Evolutionary conservation across 2,888 invertebrate genomes (phyloP).

Genomic region (Epirrhoe tristata): DNA sequence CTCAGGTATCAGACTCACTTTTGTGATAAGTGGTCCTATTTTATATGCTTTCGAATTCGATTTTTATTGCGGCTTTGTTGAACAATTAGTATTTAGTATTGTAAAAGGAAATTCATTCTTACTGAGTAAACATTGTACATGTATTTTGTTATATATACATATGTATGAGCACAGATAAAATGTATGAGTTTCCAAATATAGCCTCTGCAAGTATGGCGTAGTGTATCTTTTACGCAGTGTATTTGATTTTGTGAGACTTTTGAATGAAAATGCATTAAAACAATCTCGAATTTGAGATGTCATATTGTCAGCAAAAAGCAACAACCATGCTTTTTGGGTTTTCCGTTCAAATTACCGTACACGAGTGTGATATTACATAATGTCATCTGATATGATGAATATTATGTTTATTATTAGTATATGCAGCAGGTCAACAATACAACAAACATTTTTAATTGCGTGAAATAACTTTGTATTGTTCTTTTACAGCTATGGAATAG

Average conservation of each 20-base stretch:
- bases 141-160: no score
- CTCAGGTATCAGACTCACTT: conserved; percentile 8
- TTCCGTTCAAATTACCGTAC: conserved; percentile 12
- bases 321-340: conserved; percentile 27
- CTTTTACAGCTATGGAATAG: background rate
- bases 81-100: conserved; percentile 6
- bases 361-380: conserved; percentile 25
- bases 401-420: conserved; percentile 15
- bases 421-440: background rate
- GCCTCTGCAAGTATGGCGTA: no score
- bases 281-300: background rate
- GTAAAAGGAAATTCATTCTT: background rate
- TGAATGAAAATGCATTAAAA: background rate
- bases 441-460: background rate
- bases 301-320: conserved; percentile 14
- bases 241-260: background rate
- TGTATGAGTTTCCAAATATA: no score
- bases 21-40: conserved; percentile 16
- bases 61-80: conserved; percentile 11
- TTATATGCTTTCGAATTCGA: conserved; percentile 10
- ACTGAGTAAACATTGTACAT: no score
- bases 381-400: conserved; percentile 16
- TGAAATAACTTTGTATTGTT: background rate
- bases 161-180: no score
- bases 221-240: no score